Evolutionary conservation across 2,888 invertebrate genomes (phyloP).

Genomic region (Syrphus vitripennis): DNA sequence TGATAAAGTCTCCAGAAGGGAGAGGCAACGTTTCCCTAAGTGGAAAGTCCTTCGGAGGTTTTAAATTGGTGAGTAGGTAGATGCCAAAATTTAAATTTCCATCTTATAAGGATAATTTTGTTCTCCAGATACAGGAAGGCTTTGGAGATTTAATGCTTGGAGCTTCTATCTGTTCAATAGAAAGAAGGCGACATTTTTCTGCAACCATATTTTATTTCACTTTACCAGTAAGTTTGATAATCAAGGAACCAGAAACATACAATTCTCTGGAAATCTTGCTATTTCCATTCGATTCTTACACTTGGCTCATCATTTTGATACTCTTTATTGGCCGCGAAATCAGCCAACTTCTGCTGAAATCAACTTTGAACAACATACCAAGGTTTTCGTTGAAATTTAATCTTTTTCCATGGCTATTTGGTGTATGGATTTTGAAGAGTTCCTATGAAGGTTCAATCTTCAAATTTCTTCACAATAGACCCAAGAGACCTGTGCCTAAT

Average conservation of each 20-base stretch:
- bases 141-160: not conserved
- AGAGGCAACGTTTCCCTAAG: not conserved
- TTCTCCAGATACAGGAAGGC: not conserved
- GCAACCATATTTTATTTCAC: not conserved
- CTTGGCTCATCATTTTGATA: not conserved
- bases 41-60: not conserved
- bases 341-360: not conserved
- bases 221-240: not conserved
- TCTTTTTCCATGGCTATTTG: not conserved
- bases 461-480: not conserved
- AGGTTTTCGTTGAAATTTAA: not conserved
- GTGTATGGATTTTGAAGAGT: not conserved
- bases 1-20: not conserved
- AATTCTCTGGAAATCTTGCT: slow-evolving; percentile 11
- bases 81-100: no score
- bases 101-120: no score
- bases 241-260: not conserved
- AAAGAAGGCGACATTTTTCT: not conserved
- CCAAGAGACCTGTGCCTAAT: not conserved
- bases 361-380: not conserved
- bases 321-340: not conserved
- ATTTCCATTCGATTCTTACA: slow-evolving; percentile 7
- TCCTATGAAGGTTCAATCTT: slow-evolving; percentile 27
- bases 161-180: not conserved
- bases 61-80: slow-evolving; percentile 1